A percentile compares a stretch with the other conserved stretches of the same genome.
These are phyloP conservation scores for Campylomormyrus tamandua DNA, from an alignment of 2,113 vertebrate genomes.

Conservation along the genomic window DNA sequence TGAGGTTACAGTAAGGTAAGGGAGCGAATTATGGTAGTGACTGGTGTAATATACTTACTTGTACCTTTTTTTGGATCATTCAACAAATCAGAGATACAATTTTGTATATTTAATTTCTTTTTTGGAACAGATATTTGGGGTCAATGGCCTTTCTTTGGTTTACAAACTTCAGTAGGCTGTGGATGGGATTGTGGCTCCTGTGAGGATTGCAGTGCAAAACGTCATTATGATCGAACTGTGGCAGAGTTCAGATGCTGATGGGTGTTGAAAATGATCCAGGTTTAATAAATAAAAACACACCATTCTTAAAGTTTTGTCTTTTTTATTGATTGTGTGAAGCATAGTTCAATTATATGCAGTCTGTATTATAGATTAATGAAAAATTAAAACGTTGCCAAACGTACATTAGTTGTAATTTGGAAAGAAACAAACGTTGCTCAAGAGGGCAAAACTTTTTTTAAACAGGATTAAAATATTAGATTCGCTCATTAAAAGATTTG, in stretches of 20 bases:
- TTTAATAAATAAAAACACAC: slow-evolving; percentile 79
- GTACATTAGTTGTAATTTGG: neutral
- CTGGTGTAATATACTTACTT: slow-evolving; percentile 74
- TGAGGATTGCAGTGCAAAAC: slow-evolving; percentile 51
- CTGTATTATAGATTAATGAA: neutral
- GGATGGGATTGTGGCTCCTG: slow-evolving; percentile 55
- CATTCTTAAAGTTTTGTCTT: slow-evolving; percentile 63
- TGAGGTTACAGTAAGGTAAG: slow-evolving; percentile 50
- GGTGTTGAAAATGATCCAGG: slow-evolving; percentile 71
- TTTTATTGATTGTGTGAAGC: neutral
- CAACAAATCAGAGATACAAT: slow-evolving; percentile 57
- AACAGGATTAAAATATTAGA: neutral
- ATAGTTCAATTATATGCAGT: neutral
- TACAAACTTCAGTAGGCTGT: slow-evolving; percentile 58
- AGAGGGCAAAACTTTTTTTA: neutral
- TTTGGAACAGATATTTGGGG: slow-evolving; percentile 72
- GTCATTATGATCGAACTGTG: slow-evolving; percentile 58
- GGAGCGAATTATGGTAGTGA: slow-evolving; percentile 62
- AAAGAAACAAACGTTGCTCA: neutral
- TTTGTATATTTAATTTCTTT: slow-evolving; percentile 78
- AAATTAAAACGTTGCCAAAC: neutral
- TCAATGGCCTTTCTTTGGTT: slow-evolving; percentile 60
- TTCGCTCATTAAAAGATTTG: neutral
- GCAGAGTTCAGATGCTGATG: slow-evolving; percentile 73
- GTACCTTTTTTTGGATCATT: slow-evolving; percentile 57